phyloP scores from a whole-genome alignment of 2,113 vertebrate species.

The Nycticebus coucang region DNA sequence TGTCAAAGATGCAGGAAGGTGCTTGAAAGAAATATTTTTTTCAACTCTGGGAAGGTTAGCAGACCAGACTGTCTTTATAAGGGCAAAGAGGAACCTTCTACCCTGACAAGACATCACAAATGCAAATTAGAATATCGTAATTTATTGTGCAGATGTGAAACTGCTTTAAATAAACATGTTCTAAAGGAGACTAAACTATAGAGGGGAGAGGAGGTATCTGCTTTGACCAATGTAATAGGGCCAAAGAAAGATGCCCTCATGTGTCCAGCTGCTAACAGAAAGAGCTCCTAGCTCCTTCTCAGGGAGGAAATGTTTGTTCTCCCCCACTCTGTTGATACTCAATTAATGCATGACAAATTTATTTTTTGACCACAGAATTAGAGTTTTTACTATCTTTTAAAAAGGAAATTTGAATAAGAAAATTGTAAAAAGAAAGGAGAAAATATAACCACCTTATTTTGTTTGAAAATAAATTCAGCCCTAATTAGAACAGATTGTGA shows the following conservation, averaged over 20 bases:
- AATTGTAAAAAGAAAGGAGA: constrained; percentile 33
- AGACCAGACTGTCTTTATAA: background rate
- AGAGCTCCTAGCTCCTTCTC: background rate
- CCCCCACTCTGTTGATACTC: background rate
- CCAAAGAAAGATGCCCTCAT: background rate
- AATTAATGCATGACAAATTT: constrained; percentile 28
- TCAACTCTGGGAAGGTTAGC: background rate
- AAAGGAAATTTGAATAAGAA: constrained; percentile 41
- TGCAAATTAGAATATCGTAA: too few relatives aligned
- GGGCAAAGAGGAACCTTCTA: constrained; percentile 42
- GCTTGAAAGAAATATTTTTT: constrained; percentile 51
- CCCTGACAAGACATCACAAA: background rate
- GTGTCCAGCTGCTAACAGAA: background rate
- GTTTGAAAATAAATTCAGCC: constrained; percentile 38
- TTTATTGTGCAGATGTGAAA: too few relatives aligned
- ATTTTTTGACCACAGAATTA: constrained; percentile 46
- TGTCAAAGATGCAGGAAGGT: background rate
- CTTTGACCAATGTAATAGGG: background rate
- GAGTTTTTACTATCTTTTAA: constrained; percentile 24
- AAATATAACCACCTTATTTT: constrained; percentile 32
- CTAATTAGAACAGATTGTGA: background rate
- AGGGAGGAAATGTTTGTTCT: constrained; percentile 35
- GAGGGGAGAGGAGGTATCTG: background rate
- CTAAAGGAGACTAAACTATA: too few relatives aligned
- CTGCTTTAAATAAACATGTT: too few relatives aligned